Base-by-base conservation (phyloP, 2,888 invertebrate genomes). In the Drosophila pegasa region DNA sequence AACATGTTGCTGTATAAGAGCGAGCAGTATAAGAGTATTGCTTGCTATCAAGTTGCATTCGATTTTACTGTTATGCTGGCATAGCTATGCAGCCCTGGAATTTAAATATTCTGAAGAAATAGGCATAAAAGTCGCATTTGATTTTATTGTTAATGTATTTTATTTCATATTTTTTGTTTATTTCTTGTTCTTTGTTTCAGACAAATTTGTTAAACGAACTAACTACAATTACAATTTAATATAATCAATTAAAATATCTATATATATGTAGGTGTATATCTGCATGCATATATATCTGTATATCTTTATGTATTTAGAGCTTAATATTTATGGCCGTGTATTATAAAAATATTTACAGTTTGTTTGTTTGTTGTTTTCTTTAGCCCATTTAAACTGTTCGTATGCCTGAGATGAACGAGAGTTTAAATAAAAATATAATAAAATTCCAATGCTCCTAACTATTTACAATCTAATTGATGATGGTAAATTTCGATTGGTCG, bases 311-410 rank as follows among this genome's bases (percentile, higher is more conserved):
- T 43, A n/a, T 31, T 16, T 22, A 9, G 22, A 25, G 18, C 29
- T 76, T 76, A 75, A 63, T 27, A 75, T 27, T 62, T 77, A 76
- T 76, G 73, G 75, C 73, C 68, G 73, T 65, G 73, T 56, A 40
- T 38, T 76, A 57, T n/a, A n/a, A n/a, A 31, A 54, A 35, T 75
- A 72, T 75, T 55, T 76, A 62, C 75, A 75, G 16, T 25, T n/a
- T n/a, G n/a, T n/a, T n/a, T n/a, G n/a, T n/a, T n/a, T n/a, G n/a
- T n/a, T n/a, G n/a, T n/a, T 55, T 48, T 52, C 7, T 59, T 33
- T 47, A 55, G 22, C 33, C 59, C 59, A 43, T 43, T 55, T 48
- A 33, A 56, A 56, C 47, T 64, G 61, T 61, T 37, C 69, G 69
- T 69, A 73, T 59, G 65, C 65, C 75, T 71, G 75, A 74, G 75